These are phyloP conservation scores for Chloropsis cyanopogon DNA, from an alignment of 2,113 vertebrate species.

Conservation along the genomic window DNA sequence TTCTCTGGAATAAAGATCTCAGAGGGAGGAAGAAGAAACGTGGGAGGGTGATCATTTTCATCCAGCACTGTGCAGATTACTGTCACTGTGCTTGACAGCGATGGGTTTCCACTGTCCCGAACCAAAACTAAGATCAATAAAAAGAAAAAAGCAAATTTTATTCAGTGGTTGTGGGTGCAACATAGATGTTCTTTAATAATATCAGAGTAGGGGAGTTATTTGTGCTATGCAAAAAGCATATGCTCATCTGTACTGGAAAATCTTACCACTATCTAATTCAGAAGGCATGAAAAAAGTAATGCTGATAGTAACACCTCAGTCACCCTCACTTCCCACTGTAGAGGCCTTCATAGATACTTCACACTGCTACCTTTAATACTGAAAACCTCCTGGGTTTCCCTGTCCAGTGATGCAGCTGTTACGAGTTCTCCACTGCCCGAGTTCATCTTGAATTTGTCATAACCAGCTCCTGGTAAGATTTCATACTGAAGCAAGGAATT, in stretches of 20 bases:
- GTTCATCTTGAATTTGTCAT: conserved; percentile 83
- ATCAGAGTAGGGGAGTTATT: not conserved
- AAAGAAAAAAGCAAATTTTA: conserved; percentile 17
- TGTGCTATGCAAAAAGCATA: not conserved
- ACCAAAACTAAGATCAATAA: conserved; percentile 78
- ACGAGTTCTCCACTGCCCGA: conserved; percentile 78
- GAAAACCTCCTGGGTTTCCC: conserved; percentile 81
- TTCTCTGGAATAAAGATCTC: conserved; percentile 85
- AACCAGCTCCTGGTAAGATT: conserved; percentile 82
- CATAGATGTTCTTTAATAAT: not conserved
- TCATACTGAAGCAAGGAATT: conserved; percentile 86
- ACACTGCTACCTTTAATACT: conserved; percentile 80
- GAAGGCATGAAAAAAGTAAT: not conserved
- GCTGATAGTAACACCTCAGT: not conserved
- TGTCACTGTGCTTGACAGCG: conserved; percentile 74
- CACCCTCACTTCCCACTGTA: not conserved
- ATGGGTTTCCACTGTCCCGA: conserved; percentile 74
- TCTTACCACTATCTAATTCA: not conserved
- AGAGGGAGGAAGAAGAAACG: conserved; percentile 71
- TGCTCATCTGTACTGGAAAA: not conserved
- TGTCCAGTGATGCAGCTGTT: conserved; percentile 79
- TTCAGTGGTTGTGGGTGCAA: not conserved
- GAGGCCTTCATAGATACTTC: not conserved
- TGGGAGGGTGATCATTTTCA: conserved; percentile 85
- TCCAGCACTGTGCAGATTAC: conserved; percentile 84